Conservation (phyloP, 2,888 invertebrate species). For the Petrolisthes cinctipes region DNA sequence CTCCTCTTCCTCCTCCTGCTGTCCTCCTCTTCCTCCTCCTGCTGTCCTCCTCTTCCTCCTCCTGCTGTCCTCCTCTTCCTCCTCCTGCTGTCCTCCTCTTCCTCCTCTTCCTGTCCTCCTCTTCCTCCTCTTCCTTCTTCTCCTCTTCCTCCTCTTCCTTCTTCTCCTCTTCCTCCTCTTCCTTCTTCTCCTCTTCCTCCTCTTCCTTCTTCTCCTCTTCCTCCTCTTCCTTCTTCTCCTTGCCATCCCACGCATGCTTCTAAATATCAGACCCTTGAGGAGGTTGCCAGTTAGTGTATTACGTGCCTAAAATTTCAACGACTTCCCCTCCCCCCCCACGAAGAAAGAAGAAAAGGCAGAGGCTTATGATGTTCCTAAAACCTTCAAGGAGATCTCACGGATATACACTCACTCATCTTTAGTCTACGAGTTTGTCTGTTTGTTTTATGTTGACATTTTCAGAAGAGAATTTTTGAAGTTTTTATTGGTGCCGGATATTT, state of each 20-base stretch:
- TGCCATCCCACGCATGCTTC: conserved; percentile 6
- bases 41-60: conserved; percentile 1
- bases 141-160: background rate
- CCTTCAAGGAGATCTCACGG: background rate
- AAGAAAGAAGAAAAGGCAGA: background rate
- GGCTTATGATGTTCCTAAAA: background rate
- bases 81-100: background rate
- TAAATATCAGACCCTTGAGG: background rate
- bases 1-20: background rate
- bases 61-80: background rate
- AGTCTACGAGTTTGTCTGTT: background rate
- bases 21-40: background rate
- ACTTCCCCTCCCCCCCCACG: background rate
- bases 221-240: background rate
- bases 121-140: background rate
- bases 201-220: background rate
- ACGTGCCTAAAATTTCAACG: background rate
- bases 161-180: background rate
- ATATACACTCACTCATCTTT: background rate
- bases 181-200: background rate
- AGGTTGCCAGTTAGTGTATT: conserved; percentile 11
- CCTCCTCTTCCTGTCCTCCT: background rate
- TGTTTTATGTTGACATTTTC: background rate
- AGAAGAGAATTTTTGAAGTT: background rate
- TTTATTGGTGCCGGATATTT: background rate